These are phyloP conservation scores for Percina caprodes DNA, from an alignment of 2,113 vertebrate species.

Conservation along the genomic window DNA sequence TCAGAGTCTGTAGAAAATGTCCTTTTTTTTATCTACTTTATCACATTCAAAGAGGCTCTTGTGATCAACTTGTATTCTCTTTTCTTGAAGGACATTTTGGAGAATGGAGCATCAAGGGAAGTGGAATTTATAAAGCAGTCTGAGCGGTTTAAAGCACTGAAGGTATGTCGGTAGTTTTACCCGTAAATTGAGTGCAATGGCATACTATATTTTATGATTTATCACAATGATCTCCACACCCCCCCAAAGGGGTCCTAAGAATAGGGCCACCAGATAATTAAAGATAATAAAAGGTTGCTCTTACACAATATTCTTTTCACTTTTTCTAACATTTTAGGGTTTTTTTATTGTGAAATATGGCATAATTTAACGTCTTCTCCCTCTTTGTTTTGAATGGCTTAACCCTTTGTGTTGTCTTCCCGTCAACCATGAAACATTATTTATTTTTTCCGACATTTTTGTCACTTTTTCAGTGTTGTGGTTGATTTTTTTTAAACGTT, in stretches of 20 bases:
- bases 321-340: no score
- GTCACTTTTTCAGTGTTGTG: no score
- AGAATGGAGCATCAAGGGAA: conserved; percentile 84
- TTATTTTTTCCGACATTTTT: no score
- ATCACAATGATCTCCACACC: background rate
- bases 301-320: background rate
- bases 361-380: no score
- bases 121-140: conserved; percentile 81
- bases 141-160: conserved; percentile 85
- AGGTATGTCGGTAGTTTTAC: conserved; percentile 63
- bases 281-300: background rate
- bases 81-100: conserved; percentile 85
- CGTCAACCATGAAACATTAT: no score
- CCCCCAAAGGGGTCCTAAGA: no score
- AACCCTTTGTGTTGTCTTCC: no score
- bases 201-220: background rate
- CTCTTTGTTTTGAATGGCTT: no score
- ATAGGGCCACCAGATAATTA: background rate
- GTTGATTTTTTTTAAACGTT: no score
- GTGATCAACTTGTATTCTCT: background rate
- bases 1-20: conserved; percentile 79
- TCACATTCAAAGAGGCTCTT: background rate
- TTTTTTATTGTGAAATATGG: no score
- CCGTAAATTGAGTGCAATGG: background rate
- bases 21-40: background rate